These are phyloP conservation scores for Resseliella maxima DNA, from an alignment of 2,888 invertebrate species.

Conservation along the genomic window DNA sequence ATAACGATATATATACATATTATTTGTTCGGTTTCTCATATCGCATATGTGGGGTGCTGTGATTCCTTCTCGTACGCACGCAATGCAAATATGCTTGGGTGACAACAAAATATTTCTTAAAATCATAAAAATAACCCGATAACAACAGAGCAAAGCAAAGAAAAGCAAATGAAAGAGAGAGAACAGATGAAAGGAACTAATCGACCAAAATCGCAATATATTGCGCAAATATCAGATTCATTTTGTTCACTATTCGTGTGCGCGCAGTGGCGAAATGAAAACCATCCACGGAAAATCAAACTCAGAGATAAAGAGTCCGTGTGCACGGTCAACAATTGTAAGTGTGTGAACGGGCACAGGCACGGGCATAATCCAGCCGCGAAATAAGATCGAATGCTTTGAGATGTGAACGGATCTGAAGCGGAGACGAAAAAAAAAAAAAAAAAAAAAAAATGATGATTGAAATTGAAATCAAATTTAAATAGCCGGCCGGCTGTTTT, in stretches of 20 bases:
- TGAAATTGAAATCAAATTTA: conserved; percentile 37
- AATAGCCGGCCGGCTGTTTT: conserved; percentile 44
- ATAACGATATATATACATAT: not conserved
- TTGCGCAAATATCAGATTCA: not conserved
- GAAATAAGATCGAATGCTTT: not conserved
- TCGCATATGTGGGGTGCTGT: not conserved
- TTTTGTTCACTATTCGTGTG: not conserved
- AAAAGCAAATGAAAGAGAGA: not conserved
- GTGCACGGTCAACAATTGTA: too few relatives aligned
- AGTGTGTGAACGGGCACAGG: too few relatives aligned
- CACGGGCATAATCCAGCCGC: not conserved
- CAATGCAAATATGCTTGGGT: conserved; percentile 12
- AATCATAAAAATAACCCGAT: not conserved
- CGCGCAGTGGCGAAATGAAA: not conserved
- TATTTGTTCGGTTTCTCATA: not conserved
- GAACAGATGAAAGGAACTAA: not conserved
- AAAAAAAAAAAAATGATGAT: not conserved
- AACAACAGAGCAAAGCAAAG: not conserved
- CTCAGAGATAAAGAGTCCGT: not conserved
- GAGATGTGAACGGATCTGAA: not conserved
- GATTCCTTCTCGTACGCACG: not conserved
- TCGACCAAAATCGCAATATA: conserved; percentile 46
- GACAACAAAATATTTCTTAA: conserved; percentile 27
- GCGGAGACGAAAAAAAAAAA: not conserved
- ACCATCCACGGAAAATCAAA: not conserved